Conservation (phyloP, 1,140 invertebrate genomes). For the Drosophila novamexicana region DNA sequence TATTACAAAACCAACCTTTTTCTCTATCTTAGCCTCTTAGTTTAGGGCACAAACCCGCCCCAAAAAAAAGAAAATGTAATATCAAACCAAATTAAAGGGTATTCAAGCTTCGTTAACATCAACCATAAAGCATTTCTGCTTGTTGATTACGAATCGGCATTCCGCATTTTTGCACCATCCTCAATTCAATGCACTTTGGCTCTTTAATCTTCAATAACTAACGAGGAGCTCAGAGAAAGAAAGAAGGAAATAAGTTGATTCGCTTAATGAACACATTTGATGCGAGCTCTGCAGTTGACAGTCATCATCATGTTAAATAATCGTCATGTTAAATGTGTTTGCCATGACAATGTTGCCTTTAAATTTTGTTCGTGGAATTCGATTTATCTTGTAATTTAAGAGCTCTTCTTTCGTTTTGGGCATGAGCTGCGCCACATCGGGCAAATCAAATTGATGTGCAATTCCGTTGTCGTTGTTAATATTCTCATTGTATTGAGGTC, state of each 20-base stretch:
- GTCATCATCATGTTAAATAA: background rate
- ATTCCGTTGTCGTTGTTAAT: constrained; percentile 10
- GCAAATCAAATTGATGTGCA: constrained; percentile 69
- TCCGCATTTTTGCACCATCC: background rate
- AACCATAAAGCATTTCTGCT: no score
- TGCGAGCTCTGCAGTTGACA: background rate
- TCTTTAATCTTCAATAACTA: constrained; percentile 60
- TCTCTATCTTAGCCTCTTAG: background rate
- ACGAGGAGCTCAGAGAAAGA: background rate
- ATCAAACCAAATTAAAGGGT: no score
- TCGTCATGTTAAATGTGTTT: constrained; percentile 6
- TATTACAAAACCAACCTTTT: background rate
- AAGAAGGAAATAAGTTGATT: background rate
- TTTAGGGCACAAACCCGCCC: no score
- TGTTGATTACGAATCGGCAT: background rate
- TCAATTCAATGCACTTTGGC: constrained; percentile 65
- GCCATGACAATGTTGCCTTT: background rate
- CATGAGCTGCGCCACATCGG: constrained; percentile 7
- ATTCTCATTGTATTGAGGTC: constrained; percentile 60
- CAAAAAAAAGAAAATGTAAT: no score
- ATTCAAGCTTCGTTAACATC: no score
- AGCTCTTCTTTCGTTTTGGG: background rate
- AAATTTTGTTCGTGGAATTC: background rate
- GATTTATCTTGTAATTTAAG: constrained; percentile 22
- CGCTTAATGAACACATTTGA: background rate